Evolutionary conservation across 2,888 invertebrate genomes (phyloP), one percentile per base, ranked within the genome.

Genomic region (Nebria salina): DNA sequence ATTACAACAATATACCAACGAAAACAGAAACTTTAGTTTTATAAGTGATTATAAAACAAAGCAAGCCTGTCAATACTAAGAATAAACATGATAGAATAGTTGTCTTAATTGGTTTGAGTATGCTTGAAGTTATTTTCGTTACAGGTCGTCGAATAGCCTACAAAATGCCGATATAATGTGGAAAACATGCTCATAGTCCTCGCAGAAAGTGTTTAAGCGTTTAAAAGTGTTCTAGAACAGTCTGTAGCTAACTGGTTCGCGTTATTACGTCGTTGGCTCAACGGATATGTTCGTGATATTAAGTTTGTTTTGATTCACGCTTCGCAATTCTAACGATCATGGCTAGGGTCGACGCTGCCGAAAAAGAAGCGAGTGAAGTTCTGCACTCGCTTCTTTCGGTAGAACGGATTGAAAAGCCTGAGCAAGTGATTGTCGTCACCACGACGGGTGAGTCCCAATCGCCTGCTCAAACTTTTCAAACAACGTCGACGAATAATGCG

Each of bases 351-450:
- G 92, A 92, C 87, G 91, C 92, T 82, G 93, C 93, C 64, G 94
- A 93, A 88, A 93, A 93, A 87, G 93, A 93, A 87, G 93, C 93
- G 25, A 93, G 93, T 86, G 93, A 93, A 88, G 93, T 94, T 70
- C 89, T 94, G 77, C 93, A 93, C 86, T 92, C 93, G 20, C 88
- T 93, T 83, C 88, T 93, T 79, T 93, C 93, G 8, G 93, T 93
- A 83, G 93, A 93, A 87, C 89, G 93, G 43, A 91, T 93, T 72
- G 93, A 93, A 86, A 92, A 93, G 85, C 87, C 87, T 83, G 89
- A 89, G 83, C 83, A 83, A 81, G 85, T 86, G 79, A 84, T 85
- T 76, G 84, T 86, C 20, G 87, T 87, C 80, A 85, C 82, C 54
- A 82, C 81, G 78, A 8, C 54, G 54, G 84, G 83, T 77, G 87